These are phyloP conservation scores for Apamea epomidion DNA, from an alignment of 2,888 invertebrate species.

Conservation along the genomic window DNA sequence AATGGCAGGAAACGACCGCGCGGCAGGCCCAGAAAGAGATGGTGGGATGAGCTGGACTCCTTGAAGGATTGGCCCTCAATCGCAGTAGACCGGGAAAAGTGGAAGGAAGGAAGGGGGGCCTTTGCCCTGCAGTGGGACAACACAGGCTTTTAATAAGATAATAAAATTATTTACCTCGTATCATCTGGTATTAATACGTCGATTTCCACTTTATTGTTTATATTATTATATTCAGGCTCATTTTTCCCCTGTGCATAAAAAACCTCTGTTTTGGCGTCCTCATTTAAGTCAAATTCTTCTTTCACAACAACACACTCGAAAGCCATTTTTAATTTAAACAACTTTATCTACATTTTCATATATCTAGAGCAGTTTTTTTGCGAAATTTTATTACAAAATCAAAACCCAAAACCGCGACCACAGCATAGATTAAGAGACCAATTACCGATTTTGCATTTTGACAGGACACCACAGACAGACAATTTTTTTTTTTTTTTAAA, in stretches of 20 bases:
- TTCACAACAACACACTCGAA: slow-evolving; percentile 50
- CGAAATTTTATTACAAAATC: slow-evolving; percentile 2
- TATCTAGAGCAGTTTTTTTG: not conserved
- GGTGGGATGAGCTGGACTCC: too few relatives aligned
- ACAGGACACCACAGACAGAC: too few relatives aligned
- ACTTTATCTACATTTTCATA: not conserved
- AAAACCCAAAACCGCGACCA: not conserved
- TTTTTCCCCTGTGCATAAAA: not conserved
- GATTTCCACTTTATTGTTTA: slow-evolving; percentile 45
- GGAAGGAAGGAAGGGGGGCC: too few relatives aligned
- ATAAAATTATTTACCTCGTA: slow-evolving; percentile 49
- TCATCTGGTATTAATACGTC: not conserved
- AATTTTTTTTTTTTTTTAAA: too few relatives aligned
- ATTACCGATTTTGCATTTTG: not conserved
- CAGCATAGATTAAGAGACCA: too few relatives aligned
- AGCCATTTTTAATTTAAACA: slow-evolving; percentile 37
- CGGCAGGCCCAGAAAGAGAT: too few relatives aligned
- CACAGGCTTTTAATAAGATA: too few relatives aligned
- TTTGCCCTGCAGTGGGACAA: too few relatives aligned
- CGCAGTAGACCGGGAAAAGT: too few relatives aligned
- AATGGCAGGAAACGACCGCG: too few relatives aligned
- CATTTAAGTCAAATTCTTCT: slow-evolving; percentile 46
- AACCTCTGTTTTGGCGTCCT: slow-evolving; percentile 14
- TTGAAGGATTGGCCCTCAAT: too few relatives aligned
- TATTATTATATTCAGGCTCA: slow-evolving; percentile 20